These are phyloP conservation scores for Eurois occulta DNA, from an alignment of 2,888 invertebrate genomes.

Conservation along the genomic window DNA sequence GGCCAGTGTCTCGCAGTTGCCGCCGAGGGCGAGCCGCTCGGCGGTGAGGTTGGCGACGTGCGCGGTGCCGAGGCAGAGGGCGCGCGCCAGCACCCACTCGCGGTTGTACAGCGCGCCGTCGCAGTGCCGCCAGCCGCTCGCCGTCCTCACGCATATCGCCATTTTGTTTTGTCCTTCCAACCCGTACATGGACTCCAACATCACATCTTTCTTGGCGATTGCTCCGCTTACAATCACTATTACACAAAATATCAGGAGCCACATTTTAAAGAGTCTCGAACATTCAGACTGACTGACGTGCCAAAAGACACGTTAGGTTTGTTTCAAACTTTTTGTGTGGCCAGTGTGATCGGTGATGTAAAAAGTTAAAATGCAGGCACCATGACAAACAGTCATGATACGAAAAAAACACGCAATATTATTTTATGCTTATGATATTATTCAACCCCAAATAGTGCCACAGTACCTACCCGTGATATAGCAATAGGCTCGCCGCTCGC, in stretches of 20 bases:
- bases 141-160: constrained; percentile 54
- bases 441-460: neutral
- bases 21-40: constrained; percentile 31
- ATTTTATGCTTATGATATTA: neutral
- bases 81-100: constrained; percentile 67
- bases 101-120: constrained; percentile 67
- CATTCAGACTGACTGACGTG: constrained; percentile 16
- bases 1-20: constrained; percentile 50
- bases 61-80: constrained; percentile 55
- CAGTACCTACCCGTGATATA: too few species aligned
- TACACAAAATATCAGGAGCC: constrained; percentile 41
- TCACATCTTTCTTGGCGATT: constrained; percentile 37
- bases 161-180: constrained; percentile 50
- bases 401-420: neutral
- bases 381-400: neutral
- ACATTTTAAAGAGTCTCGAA: constrained; percentile 39
- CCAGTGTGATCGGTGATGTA: constrained; percentile 23
- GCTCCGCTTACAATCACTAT: constrained; percentile 27
- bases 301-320: neutral
- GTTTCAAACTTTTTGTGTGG: constrained; percentile 9
- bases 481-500: too few species aligned
- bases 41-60: constrained; percentile 28
- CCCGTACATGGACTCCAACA: constrained; percentile 61
- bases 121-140: constrained; percentile 56
- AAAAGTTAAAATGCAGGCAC: constrained; percentile 17